Percentiles rank a stretch among this genome's conserved stretches.
These are phyloP conservation scores for Falco berigora DNA, from an alignment of 2,797 vertebrate genomes.

Conservation along the genomic window DNA sequence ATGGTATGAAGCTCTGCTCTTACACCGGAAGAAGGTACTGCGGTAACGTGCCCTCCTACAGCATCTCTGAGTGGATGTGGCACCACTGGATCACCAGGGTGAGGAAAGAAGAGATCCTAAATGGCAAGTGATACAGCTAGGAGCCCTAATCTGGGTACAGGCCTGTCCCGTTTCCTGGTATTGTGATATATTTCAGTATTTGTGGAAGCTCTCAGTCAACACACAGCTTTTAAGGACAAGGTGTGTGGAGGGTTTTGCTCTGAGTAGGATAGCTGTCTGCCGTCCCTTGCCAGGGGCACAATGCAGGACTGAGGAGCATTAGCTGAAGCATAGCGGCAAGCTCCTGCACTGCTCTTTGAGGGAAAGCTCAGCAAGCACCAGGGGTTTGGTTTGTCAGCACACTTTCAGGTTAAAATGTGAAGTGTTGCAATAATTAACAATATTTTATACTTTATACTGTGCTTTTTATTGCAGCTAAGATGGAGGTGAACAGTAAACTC, in stretches of 20 bases:
- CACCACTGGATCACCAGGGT: accelerated
- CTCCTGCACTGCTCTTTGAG: neutral
- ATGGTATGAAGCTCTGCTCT: neutral
- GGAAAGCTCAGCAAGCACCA: neutral
- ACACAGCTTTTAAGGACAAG: neutral
- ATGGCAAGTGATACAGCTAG: neutral
- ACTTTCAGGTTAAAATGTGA: neutral
- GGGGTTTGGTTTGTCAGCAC: neutral
- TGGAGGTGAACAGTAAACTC: neutral
- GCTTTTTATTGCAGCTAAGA: neutral
- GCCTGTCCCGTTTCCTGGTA: neutral
- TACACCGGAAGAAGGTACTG: neutral
- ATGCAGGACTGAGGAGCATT: neutral
- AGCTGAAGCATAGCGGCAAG: neutral
- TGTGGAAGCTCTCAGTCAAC: neutral
- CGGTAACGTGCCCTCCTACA: accelerated
- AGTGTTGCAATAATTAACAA: neutral
- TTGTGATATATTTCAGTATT: neutral
- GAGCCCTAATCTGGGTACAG: neutral
- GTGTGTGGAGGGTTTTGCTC: neutral
- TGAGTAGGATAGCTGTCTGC: neutral
- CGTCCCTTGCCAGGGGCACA: neutral
- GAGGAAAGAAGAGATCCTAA: neutral
- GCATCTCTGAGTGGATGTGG: neutral
- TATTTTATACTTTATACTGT: neutral